These are phyloP conservation scores for Varanus salvator DNA, from an alignment of 2,113 vertebrate genomes.

Conservation along the genomic window DNA sequence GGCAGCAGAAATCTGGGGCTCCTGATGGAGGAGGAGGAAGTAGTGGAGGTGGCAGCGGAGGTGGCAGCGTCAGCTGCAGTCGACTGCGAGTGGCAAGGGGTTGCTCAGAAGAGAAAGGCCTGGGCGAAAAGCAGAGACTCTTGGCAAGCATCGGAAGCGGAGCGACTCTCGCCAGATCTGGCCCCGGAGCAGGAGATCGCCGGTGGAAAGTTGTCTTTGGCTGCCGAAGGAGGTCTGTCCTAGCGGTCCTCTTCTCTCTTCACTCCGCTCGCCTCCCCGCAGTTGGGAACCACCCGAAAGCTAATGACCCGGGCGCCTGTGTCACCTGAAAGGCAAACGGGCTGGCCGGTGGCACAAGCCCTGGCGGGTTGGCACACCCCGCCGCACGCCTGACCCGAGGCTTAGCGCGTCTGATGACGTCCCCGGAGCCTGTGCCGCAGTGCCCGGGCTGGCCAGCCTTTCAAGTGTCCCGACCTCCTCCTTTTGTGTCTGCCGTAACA, in stretches of 20 bases:
- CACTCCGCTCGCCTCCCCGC: not conserved
- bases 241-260: not conserved
- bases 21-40: slow-evolving; percentile 74
- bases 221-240: slow-evolving; percentile 76
- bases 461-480: not conserved
- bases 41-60: slow-evolving; percentile 36
- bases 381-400: not conserved
- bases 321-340: not conserved
- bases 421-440: not conserved
- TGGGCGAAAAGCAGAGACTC: slow-evolving; percentile 93
- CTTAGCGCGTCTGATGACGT: not conserved
- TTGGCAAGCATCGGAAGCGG: slow-evolving; percentile 85
- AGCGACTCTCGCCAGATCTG: slow-evolving; percentile 75
- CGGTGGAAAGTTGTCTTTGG: slow-evolving; percentile 64
- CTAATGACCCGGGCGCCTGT: too few relatives aligned
- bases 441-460: not conserved
- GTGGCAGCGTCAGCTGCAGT: slow-evolving; percentile 50
- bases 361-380: not conserved
- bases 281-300: not conserved
- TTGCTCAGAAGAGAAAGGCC: slow-evolving; percentile 82
- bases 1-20: not conserved
- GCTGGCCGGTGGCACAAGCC: not conserved
- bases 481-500: not conserved
- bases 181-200: slow-evolving; percentile 60
- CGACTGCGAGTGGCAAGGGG: slow-evolving; percentile 78